These are phyloP conservation scores for Neoarius graeffei DNA, from an alignment of 2,113 vertebrate genomes.

Conservation along the genomic window DNA sequence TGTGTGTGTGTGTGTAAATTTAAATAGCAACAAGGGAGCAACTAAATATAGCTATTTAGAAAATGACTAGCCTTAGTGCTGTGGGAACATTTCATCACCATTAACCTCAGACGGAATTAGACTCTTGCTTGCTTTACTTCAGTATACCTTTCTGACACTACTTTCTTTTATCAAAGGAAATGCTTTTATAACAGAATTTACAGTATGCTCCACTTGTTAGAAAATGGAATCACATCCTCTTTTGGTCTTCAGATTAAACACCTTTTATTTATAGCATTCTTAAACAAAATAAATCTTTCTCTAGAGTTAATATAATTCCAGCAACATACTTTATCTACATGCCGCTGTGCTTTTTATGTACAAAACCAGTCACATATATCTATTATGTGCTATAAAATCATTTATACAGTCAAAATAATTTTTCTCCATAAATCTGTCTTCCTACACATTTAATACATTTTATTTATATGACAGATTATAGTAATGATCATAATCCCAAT, in stretches of 20 bases:
- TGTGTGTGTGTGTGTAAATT: neutral
- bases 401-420: neutral
- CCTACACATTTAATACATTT: neutral
- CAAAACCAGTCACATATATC: neutral
- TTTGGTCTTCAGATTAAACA: neutral
- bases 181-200: no score
- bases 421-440: neutral
- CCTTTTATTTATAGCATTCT: neutral
- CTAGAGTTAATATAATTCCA: slow-evolving; percentile 26
- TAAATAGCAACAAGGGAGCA: slow-evolving; percentile 29
- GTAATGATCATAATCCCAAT: neutral
- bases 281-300: slow-evolving; percentile 22
- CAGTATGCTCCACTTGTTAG: no score
- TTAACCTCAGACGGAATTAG: neutral
- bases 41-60: slow-evolving; percentile 36
- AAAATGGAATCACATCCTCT: neutral
- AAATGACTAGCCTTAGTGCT: slow-evolving; percentile 34
- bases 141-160: neutral
- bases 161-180: neutral
- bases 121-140: neutral
- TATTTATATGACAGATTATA: neutral
- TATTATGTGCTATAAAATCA: neutral
- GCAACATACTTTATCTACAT: neutral
- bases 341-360: slow-evolving; percentile 3
- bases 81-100: slow-evolving; percentile 29